Conservation (phyloP, 1,140 invertebrate species). For the Eumaeus atala region DNA sequence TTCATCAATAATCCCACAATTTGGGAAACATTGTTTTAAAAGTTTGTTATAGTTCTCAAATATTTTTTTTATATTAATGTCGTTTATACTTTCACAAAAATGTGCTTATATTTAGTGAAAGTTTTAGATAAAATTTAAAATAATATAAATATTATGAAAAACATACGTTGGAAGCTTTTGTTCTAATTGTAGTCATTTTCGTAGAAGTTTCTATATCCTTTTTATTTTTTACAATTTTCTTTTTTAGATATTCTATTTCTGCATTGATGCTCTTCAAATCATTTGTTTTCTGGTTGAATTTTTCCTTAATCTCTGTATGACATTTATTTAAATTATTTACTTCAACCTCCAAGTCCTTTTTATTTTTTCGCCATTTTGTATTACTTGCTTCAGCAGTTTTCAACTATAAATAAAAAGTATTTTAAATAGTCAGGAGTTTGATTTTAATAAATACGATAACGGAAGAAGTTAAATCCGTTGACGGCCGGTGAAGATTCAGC, state of each 20-base stretch:
- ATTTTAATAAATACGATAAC: background rate
- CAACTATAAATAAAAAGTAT: constrained; percentile 32
- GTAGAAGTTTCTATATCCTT: constrained; percentile 36
- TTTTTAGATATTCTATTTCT: constrained; percentile 43
- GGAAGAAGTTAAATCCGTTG: no score
- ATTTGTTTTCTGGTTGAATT: constrained; percentile 44
- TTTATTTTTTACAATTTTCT: constrained; percentile 39
- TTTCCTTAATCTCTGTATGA: constrained; percentile 48
- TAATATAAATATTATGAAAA: constrained; percentile 5
- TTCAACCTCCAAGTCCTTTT: constrained; percentile 54
- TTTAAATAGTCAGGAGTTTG: background rate
- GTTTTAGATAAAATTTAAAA: constrained; percentile 10
- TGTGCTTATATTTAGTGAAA: no score
- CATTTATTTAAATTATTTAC: constrained; percentile 40
- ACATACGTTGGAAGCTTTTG: constrained; percentile 44
- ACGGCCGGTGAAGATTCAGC: no score
- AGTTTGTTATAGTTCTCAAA: no score
- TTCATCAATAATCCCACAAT: no score
- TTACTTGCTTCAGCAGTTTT: constrained; percentile 43
- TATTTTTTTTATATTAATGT: no score
- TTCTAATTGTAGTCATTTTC: constrained; percentile 35
- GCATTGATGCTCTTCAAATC: constrained; percentile 45
- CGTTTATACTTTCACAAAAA: no score
- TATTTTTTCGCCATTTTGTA: constrained; percentile 53
- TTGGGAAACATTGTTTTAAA: no score